Evolutionary conservation across 2,888 invertebrate genomes (phyloP).

Genomic region (Drosophila crucigera): DNA sequence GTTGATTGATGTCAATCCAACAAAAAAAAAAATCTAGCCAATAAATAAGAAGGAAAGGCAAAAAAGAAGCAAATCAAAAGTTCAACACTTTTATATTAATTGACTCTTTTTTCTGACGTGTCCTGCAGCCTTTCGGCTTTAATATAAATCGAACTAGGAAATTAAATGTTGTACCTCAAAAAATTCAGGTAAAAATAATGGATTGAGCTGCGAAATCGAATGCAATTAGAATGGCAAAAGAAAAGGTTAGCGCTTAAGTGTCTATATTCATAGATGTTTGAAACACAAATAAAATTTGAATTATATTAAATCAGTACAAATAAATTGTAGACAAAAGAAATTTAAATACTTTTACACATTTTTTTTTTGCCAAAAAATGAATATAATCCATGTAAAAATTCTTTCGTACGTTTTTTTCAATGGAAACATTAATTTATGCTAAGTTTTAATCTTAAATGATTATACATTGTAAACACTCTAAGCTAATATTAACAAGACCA

Average conservation of each 20-base stretch:
- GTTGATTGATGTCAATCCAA: constrained; percentile 47
- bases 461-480: constrained; percentile 54
- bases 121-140: constrained; percentile 15
- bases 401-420: not conserved
- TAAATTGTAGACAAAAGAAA: not conserved
- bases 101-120: constrained; percentile 33
- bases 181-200: constrained; percentile 14
- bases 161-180: constrained; percentile 43
- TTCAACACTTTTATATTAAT: constrained; percentile 61
- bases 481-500: constrained; percentile 57
- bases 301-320: not conserved
- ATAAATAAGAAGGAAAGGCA: not conserved
- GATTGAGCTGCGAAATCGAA: not conserved
- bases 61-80: constrained; percentile 52
- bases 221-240: not conserved
- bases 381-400: not conserved
- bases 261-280: not conserved
- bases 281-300: not conserved
- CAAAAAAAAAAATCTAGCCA: constrained; percentile 4
- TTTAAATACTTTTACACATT: not conserved
- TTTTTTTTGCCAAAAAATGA: not conserved
- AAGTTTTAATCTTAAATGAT: constrained; percentile 31
- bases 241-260: not conserved
- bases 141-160: constrained; percentile 57
- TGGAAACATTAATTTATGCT: constrained; percentile 31